Conservation (phyloP, 2,113 vertebrate species). For the Elanus axillaris region DNA sequence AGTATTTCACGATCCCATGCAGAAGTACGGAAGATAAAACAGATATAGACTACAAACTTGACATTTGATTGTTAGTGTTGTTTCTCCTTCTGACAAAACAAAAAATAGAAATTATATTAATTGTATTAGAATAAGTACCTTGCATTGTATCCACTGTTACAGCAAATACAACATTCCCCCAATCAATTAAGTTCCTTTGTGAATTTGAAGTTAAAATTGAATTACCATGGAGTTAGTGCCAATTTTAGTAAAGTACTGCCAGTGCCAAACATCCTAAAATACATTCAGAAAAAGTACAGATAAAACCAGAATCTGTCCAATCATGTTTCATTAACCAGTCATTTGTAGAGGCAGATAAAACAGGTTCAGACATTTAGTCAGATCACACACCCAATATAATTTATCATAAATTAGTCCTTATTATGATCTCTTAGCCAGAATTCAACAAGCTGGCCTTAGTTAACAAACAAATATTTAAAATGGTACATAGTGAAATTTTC, state of each 20-base stretch:
- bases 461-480: not conserved
- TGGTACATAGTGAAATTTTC: not conserved
- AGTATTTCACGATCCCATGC: not conserved
- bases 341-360: not conserved
- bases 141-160: not conserved
- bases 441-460: not conserved
- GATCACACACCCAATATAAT: not conserved
- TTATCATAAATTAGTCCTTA: not conserved
- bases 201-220: not conserved
- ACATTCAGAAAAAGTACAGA: not conserved
- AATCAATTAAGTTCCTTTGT: not conserved
- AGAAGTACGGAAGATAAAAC: not conserved
- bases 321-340: not conserved
- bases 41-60: not conserved
- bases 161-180: not conserved
- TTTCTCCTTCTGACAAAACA: not conserved
- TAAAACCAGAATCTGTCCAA: not conserved
- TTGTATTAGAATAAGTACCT: not conserved
- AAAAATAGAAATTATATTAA: not conserved
- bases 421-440: not conserved
- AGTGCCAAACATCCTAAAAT: not conserved
- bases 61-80: not conserved
- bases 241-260: not conserved
- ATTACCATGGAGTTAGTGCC: not conserved
- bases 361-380: not conserved